Percentiles rank a stretch among this genome's conserved stretches.
phyloP scores from a whole-genome alignment of 2,797 vertebrate species.

The Benthosema pterotum region DNA sequence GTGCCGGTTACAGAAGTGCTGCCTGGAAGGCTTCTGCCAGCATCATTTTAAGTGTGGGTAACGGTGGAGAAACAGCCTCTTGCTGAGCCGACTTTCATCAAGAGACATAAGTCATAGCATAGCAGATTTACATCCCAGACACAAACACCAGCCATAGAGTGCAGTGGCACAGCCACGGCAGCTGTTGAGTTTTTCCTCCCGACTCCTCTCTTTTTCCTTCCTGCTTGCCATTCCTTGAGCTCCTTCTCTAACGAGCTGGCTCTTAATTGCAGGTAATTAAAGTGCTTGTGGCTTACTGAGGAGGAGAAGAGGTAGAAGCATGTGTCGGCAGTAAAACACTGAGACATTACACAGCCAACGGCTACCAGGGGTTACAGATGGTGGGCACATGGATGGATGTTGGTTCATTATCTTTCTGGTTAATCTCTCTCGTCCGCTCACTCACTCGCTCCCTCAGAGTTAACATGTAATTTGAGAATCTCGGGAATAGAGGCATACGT shows the following conservation, averaged over 20 bases:
- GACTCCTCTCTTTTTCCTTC: conserved; percentile 12
- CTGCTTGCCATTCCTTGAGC: conserved; percentile 1
- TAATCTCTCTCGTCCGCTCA: conserved; percentile 10
- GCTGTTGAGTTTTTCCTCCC: conserved; percentile 13
- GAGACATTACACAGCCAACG: conserved; percentile 18
- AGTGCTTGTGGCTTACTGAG: conserved; percentile 45
- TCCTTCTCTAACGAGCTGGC: conserved; percentile 30
- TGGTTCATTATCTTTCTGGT: conserved; percentile 2
- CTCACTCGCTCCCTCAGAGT: conserved; percentile 4
- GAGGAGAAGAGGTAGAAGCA: conserved; percentile 49
- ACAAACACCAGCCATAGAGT: neutral
- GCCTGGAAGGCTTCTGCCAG: no score
- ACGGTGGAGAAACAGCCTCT: neutral
- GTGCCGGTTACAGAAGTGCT: no score
- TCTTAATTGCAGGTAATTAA: conserved; percentile 67
- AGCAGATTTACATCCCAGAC: conserved; percentile 14
- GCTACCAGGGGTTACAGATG: conserved; percentile 27
- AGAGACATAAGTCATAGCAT: neutral
- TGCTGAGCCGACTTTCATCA: neutral
- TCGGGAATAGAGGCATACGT: conserved; percentile 3
- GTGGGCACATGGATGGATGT: neutral
- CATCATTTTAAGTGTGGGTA: neutral
- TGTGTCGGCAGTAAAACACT: conserved; percentile 53
- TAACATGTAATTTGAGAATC: conserved; percentile 21
- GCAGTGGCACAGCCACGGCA: conserved; percentile 8